Percentiles rank a stretch among this genome's conserved stretches.
These are phyloP conservation scores for Montipora sp. DNA, from an alignment of 64 coral and sea anemone genomes.

Conservation along the genomic window DNA sequence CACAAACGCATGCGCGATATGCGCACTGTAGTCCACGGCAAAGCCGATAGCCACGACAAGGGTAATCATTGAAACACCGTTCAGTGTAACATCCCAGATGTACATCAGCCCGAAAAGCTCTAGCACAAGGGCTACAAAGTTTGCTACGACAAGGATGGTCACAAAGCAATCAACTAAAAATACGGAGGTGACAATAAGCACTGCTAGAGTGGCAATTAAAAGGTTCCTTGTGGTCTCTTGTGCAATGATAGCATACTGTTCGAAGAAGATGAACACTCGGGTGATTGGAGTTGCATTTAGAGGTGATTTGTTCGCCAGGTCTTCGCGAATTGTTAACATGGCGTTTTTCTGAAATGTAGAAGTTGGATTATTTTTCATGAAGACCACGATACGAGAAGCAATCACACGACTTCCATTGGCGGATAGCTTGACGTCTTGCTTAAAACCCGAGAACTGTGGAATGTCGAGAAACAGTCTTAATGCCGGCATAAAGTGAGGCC, in stretches of 20 bases:
- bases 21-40: conserved; percentile 81
- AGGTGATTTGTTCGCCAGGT: conserved; percentile 53
- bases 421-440: conserved; percentile 60
- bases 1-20: conserved; percentile 86
- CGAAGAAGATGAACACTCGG: conserved; percentile 51
- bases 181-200: conserved; percentile 52
- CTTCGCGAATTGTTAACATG: conserved; percentile 77
- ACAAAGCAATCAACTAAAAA: conserved; percentile 58
- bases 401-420: conserved; percentile 16
- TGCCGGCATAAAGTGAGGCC: conserved; percentile 52
- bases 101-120: conserved; percentile 81
- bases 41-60: conserved; percentile 83
- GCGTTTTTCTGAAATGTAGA: conserved; percentile 67
- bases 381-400: conserved; percentile 69
- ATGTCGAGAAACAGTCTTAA: conserved; percentile 54
- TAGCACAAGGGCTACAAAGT: conserved; percentile 72
- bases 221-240: conserved; percentile 54
- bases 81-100: conserved; percentile 64
- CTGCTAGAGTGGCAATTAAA: conserved; percentile 50
- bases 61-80: conserved; percentile 75
- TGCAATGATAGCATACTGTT: conserved; percentile 51
- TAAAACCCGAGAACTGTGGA: conserved; percentile 53
- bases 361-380: conserved; percentile 49
- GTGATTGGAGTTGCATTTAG: conserved; percentile 60
- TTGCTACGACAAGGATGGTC: conserved; percentile 68